Percentiles rank a stretch among this genome's conserved stretches.
These are phyloP conservation scores for Syritta pipiens DNA, from an alignment of 2,888 invertebrate species.

Conservation along the genomic window DNA sequence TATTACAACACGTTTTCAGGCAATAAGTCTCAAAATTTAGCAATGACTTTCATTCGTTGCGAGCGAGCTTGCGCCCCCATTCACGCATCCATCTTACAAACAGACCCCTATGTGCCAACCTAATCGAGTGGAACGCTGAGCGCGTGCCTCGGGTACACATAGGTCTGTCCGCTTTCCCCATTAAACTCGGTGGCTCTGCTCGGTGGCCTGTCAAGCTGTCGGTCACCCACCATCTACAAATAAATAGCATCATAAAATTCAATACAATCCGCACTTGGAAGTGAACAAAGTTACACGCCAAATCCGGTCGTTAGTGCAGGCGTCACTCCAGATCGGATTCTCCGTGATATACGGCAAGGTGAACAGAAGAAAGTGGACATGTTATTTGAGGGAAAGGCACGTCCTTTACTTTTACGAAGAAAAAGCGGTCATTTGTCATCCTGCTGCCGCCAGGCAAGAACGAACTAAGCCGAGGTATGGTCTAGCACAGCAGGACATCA, in stretches of 20 bases:
- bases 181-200: slow-evolving; percentile 7
- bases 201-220: not conserved
- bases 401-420: slow-evolving; percentile 34
- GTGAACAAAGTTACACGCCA: slow-evolving; percentile 30
- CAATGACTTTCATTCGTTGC: slow-evolving; percentile 19
- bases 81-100: not conserved
- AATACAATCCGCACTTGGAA: slow-evolving; percentile 44
- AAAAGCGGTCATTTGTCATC: slow-evolving; percentile 57
- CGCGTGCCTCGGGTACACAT: slow-evolving; percentile 44
- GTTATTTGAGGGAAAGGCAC: slow-evolving; percentile 43
- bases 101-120: slow-evolving; percentile 27
- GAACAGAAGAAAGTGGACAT: slow-evolving; percentile 41
- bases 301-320: slow-evolving; percentile 59
- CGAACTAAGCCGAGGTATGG: slow-evolving; percentile 2
- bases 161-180: not conserved
- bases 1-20: slow-evolving; percentile 20
- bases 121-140: slow-evolving; percentile 57
- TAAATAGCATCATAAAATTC: slow-evolving; percentile 62
- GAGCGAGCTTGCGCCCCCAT: not conserved
- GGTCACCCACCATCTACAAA: slow-evolving; percentile 35
- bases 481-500: slow-evolving; percentile 50
- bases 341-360: not conserved
- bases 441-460: slow-evolving; percentile 59
- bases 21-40: not conserved
- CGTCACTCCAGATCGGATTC: slow-evolving; percentile 63